phyloP scores from a whole-genome alignment of 2,797 vertebrate species.

The Danio tinwini region DNA sequence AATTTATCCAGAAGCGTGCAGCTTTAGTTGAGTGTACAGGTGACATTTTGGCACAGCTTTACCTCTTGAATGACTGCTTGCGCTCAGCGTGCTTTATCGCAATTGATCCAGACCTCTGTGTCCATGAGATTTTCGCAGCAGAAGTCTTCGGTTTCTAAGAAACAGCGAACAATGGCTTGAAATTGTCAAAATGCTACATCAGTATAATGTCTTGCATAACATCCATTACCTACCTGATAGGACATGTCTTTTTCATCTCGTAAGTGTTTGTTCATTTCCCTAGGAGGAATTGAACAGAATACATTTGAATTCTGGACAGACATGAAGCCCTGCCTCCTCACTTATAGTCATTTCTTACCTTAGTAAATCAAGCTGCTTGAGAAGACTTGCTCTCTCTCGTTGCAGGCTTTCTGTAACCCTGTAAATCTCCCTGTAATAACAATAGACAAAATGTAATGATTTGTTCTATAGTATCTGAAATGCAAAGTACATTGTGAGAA shows the following conservation, averaged over 20 bases:
- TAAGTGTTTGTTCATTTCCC: constrained; percentile 95
- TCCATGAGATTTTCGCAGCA: constrained; percentile 66
- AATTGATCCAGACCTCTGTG: constrained; percentile 75
- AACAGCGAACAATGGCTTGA: constrained; percentile 59
- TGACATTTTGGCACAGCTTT: constrained; percentile 35
- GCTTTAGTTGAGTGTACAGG: background rate
- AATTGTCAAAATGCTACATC: background rate
- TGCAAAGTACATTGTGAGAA: background rate
- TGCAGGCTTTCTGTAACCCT: constrained; percentile 87
- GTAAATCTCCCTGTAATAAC: constrained; percentile 85
- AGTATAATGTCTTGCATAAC: background rate
- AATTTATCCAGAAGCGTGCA: no score
- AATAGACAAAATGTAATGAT: background rate
- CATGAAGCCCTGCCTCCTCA: background rate
- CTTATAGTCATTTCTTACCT: constrained; percentile 74
- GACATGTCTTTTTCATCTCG: constrained; percentile 87
- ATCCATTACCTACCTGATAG: constrained; percentile 80
- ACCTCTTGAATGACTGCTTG: constrained; percentile 79
- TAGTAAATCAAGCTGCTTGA: constrained; percentile 91
- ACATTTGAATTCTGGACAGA: background rate
- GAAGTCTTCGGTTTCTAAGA: constrained; percentile 80
- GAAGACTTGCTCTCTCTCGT: constrained; percentile 85
- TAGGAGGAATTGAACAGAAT: constrained; percentile 59
- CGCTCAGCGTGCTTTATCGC: constrained; percentile 76
- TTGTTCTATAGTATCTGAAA: no score